Percentiles rank a stretch among this genome's conserved stretches.
phyloP scores from a whole-genome alignment of 2,888 invertebrate genomes.

The Cheilosia urbana region DNA sequence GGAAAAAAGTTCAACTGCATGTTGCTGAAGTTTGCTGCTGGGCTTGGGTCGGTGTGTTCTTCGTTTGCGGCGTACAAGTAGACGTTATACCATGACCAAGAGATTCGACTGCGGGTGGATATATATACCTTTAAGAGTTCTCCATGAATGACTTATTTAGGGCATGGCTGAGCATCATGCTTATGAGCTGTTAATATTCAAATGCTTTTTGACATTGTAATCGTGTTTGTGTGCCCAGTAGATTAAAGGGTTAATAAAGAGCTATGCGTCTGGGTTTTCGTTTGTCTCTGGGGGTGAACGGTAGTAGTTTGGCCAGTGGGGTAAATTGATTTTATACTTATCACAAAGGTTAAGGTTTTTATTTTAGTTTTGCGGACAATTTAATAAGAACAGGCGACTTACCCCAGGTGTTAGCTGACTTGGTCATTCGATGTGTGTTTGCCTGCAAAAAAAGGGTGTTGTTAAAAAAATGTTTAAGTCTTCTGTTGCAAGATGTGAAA shows the following conservation, averaged over 20 bases:
- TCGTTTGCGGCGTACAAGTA: background rate
- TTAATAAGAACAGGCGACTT: too few species aligned
- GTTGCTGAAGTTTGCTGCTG: background rate
- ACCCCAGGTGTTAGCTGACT: too few species aligned
- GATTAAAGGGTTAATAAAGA: conserved; percentile 24
- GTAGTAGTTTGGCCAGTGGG: too few species aligned
- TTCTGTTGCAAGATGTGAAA: too few species aligned
- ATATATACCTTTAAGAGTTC: conserved; percentile 25
- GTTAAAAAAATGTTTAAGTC: too few species aligned
- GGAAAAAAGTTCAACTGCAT: conserved; percentile 7
- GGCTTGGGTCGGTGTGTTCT: background rate
- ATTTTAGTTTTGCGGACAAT: too few species aligned
- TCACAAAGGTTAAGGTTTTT: too few species aligned
- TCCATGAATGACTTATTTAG: conserved; percentile 56
- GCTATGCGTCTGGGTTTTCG: background rate
- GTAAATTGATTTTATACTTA: too few species aligned
- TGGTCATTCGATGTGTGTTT: too few species aligned
- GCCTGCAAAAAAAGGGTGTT: too few species aligned
- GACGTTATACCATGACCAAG: conserved; percentile 15
- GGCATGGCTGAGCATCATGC: conserved; percentile 37
- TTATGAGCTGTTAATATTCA: conserved; percentile 54
- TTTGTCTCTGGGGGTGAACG: too few species aligned
- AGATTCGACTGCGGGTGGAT: conserved; percentile 8
- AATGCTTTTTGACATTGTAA: conserved; percentile 29
- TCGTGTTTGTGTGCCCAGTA: conserved; percentile 29